phyloP scores from a whole-genome alignment of 2,113 vertebrate genomes.

The Otis tarda region DNA sequence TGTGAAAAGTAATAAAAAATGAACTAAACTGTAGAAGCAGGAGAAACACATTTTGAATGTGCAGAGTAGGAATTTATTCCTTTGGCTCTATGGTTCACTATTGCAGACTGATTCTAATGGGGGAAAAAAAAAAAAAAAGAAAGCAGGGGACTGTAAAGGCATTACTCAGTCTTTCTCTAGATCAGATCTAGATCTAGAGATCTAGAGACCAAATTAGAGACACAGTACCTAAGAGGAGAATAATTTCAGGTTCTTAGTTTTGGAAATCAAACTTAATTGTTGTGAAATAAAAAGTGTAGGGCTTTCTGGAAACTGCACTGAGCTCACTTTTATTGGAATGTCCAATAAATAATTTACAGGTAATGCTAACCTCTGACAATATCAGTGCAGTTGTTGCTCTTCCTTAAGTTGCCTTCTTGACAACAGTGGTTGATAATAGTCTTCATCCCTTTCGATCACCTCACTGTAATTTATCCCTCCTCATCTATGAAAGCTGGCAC shows the following conservation, averaged over 20 bases:
- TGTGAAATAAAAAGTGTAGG: neutral
- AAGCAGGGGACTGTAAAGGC: neutral
- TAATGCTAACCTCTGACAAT: neutral
- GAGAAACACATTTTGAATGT: neutral
- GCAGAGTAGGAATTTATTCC: neutral
- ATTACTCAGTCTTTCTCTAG: neutral
- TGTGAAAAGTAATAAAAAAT: constrained; percentile 1
- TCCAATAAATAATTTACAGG: neutral
- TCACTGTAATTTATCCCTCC: neutral
- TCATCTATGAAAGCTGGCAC: neutral
- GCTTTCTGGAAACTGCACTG: neutral
- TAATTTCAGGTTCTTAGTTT: neutral
- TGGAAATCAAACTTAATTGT: neutral
- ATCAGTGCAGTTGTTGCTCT: neutral
- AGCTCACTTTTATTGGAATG: neutral
- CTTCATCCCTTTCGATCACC: neutral
- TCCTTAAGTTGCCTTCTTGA: neutral
- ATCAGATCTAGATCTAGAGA: too few species aligned
- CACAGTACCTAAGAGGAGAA: neutral
- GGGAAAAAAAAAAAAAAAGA: neutral
- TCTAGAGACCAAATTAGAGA: neutral
- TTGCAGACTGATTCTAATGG: neutral
- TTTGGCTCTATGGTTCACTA: neutral
- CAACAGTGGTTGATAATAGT: neutral
- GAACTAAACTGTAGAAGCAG: neutral